Evolutionary conservation across 1,140 invertebrate genomes (phyloP), one percentile per base, ranked within the genome.

Genomic region (Drosophila littoralis): DNA sequence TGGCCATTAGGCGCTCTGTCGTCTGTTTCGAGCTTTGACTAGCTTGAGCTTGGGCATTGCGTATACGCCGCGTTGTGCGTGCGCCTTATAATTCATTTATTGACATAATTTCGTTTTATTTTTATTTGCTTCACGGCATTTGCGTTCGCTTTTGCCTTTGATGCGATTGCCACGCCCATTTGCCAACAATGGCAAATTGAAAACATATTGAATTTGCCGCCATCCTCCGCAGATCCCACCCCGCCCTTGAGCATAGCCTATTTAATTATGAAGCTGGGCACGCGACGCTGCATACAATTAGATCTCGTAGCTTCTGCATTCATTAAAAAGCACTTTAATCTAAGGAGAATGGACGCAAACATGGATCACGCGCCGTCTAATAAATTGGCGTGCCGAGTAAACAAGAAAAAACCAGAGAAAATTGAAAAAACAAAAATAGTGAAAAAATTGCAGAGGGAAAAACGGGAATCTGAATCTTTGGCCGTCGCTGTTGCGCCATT

Each of bases 81-180:
- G 79, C 66, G 83, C 60, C 80, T 88, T 88, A 82, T 88, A 88
- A 88, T 88, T 88, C 83, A 88, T 88, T 88, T 88, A 88, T 88
- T 88, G 83, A 79, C 77, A 82, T 88, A 88, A 88, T 88, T 83
- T 88, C 76, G 70, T 88, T 88, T 88, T 88, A 88, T 88, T 88
- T 88, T 88, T 88, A 88, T 88, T 86, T 83, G 83, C 81, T 86
- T 77, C 69, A 82, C 76, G 72, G 83, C 76, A 69, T 76, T 82
- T 75, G 76, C 83, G 74, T 79, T 82, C 73, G 75, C 82, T 52
- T 77, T 83, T 72, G 77, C 79, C 63, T 80, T 83, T 72, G 79
- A 80, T 82, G 70, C 68, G 55, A 60, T 22, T 63, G 38, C 45
- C 51, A 33, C 15, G 10, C 15, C 36, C 13, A 61, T 7, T 51